Conservation (phyloP, 2,888 invertebrate species). For the Encarsia formosa region DNA sequence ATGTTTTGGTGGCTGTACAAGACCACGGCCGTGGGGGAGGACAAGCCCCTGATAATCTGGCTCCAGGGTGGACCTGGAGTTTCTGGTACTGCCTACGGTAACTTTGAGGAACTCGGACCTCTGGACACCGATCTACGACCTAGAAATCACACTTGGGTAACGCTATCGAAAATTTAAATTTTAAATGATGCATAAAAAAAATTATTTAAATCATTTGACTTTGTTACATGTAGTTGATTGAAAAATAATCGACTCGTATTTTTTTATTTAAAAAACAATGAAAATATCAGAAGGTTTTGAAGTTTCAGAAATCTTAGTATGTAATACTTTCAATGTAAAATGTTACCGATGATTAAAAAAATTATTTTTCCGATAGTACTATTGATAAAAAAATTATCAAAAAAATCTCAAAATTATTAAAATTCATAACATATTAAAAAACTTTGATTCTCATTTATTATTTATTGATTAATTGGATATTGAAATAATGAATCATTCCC, state of each 20-base stretch:
- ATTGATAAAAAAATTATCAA: no score
- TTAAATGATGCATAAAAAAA: neutral
- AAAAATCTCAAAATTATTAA: no score
- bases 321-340: neutral
- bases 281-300: no score
- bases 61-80: slow-evolving; percentile 58
- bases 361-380: no score
- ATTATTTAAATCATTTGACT: neutral
- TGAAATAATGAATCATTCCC: neutral
- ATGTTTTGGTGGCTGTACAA: slow-evolving; percentile 59
- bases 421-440: neutral
- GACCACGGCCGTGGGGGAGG: slow-evolving; percentile 45
- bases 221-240: no score
- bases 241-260: no score
- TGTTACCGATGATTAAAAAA: neutral
- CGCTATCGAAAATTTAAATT: neutral
- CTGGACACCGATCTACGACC: slow-evolving; percentile 53
- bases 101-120: slow-evolving; percentile 60
- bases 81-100: slow-evolving; percentile 58
- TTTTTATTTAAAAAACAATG: no score
- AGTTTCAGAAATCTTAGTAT: neutral
- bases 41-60: slow-evolving; percentile 55
- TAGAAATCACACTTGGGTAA: slow-evolving; percentile 60
- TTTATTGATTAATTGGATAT: neutral
- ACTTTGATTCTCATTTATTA: neutral